Evolutionary conservation across 2,113 vertebrate genomes (phyloP).

Genomic region (Epinephelus fuscoguttatus): DNA sequence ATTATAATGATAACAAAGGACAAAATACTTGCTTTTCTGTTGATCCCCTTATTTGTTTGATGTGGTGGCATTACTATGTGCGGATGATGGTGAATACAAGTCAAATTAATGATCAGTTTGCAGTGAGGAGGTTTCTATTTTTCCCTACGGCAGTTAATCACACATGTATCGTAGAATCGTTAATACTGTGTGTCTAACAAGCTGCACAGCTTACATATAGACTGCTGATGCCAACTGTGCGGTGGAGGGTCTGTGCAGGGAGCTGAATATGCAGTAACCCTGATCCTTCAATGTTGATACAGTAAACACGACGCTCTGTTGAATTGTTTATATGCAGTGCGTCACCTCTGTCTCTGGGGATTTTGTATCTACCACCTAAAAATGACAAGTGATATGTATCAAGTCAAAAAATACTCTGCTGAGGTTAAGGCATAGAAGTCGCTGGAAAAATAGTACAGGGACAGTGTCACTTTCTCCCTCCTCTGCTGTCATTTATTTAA

Average conservation of each 20-base stretch:
- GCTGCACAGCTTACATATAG: conserved; percentile 46
- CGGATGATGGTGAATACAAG: conserved; percentile 27
- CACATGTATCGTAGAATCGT: conserved; percentile 46
- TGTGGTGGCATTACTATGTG: conserved; percentile 24
- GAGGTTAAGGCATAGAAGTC: conserved; percentile 50
- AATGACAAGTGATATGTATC: conserved; percentile 64
- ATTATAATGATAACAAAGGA: conserved; percentile 23
- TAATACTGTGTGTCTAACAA: conserved; percentile 64
- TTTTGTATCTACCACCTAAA: conserved; percentile 60
- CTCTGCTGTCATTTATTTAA: conserved; percentile 67
- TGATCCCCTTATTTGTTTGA: conserved; percentile 50
- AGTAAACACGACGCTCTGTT: conserved; percentile 60
- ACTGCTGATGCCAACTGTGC: conserved; percentile 55
- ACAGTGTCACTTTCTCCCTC: conserved; percentile 63
- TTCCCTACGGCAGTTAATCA: conserved; percentile 34
- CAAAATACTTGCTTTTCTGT: conserved; percentile 20
- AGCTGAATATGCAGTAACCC: conserved; percentile 70
- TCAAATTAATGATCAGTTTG: conserved; percentile 67
- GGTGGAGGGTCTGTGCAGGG: conserved; percentile 38
- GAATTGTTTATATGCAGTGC: conserved; percentile 67
- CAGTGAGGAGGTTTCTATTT: conserved; percentile 23
- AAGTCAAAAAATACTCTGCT: conserved; percentile 50
- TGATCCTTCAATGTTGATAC: conserved; percentile 67
- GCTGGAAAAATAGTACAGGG: conserved; percentile 40
- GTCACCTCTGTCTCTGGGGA: conserved; percentile 62